Evolutionary conservation across 2,888 invertebrate genomes (phyloP), one percentile per base, ranked within the genome.

Genomic region (Tanytarsus gracilentus): DNA sequence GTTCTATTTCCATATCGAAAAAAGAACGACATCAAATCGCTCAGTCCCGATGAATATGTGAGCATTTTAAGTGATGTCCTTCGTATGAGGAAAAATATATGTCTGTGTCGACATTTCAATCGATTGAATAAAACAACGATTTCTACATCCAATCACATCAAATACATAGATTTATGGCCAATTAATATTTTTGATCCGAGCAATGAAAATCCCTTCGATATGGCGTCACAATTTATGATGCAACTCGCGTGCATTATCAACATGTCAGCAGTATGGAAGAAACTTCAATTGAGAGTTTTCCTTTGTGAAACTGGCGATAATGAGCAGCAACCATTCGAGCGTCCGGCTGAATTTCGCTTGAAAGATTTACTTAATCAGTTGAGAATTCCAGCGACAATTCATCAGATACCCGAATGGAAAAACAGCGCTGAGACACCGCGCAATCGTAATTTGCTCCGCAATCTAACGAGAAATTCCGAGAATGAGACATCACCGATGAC

Each of bases 161-260:
- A 83, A 65, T 92, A 86, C 75, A 93, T 99, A 62, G 99, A 99
- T 75, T 95, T 99, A 4, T 99, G 98, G 98, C 91, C 98, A 1
- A 86, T 96, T 1, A 96, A 98, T 71, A 84, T 95, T 65, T 83
- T 96, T 64, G 78, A 83, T 68, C 91, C 85, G 63, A 83, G 76
- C 62, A 83, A 82, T 71, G 85, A 79, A 68, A 88, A 83, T 74
- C 84, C 84, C 59, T 95, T 95, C 75, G 92, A 94, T 65, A 91
- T 89, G 64, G 90, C 91, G 3, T 85, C 93, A 9, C 77, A 98
- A 63, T 99, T 99, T 76, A 88, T 97, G 80, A 84, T 99, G 72
- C 99, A 99, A 69, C 75, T 99, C 64, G 94, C 97, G 0, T 97
- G 97, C 66, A 96, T 99, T 58, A 84, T 95, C 59, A 87, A 91